phyloP scores from a whole-genome alignment of 2,888 invertebrate species.

The Suillia variegata region DNA sequence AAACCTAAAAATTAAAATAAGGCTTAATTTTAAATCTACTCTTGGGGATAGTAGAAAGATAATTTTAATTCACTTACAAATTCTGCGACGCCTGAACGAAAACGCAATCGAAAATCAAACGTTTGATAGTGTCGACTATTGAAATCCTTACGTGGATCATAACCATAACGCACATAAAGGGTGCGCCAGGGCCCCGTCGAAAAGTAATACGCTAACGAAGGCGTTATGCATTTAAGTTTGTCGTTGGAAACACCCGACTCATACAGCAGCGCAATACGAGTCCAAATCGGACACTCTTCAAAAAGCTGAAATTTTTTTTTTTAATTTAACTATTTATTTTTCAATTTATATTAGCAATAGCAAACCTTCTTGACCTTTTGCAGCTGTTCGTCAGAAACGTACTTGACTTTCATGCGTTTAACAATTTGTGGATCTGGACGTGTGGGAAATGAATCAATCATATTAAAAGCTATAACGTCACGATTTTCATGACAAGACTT shows the following conservation, averaged over 20 bases:
- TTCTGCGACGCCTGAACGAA: slow-evolving; percentile 54
- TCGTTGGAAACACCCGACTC: slow-evolving; percentile 68
- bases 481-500: slow-evolving; percentile 66
- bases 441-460: slow-evolving; percentile 67
- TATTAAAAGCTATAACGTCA: slow-evolving; percentile 68
- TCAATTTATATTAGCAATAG: no score
- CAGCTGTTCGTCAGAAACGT: slow-evolving; percentile 62
- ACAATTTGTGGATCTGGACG: slow-evolving; percentile 67
- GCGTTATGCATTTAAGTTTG: slow-evolving; percentile 77
- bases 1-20: slow-evolving; percentile 39
- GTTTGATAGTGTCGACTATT: slow-evolving; percentile 84
- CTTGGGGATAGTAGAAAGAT: neutral
- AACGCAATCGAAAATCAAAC: slow-evolving; percentile 75
- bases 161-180: slow-evolving; percentile 88
- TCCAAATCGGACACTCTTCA: slow-evolving; percentile 88
- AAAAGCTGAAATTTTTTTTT: slow-evolving; percentile 70
- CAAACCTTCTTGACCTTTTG: slow-evolving; percentile 63
- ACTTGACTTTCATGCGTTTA: slow-evolving; percentile 64
- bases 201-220: slow-evolving; percentile 84
- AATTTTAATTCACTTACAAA: slow-evolving; percentile 38
- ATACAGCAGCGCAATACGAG: slow-evolving; percentile 74
- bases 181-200: slow-evolving; percentile 91
- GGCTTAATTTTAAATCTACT: neutral
- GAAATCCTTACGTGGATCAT: slow-evolving; percentile 85
- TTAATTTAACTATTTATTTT: slow-evolving; percentile 6